Percentiles rank a stretch among this genome's conserved stretches.
phyloP scores from a whole-genome alignment of 2,797 vertebrate species.

The Leptodactylus fallax region DNA sequence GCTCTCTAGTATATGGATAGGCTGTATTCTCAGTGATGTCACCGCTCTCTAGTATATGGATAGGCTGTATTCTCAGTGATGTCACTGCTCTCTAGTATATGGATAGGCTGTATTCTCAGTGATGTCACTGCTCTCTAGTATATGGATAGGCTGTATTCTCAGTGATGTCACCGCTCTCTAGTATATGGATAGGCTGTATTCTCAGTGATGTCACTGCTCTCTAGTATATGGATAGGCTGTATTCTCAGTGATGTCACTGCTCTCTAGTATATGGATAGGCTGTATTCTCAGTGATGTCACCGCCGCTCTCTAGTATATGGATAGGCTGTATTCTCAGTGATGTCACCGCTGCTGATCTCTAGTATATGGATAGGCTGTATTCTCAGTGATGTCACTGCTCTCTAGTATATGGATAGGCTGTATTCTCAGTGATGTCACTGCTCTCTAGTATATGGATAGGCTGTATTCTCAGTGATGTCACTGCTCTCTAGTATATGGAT shows the following conservation, averaged over 20 bases:
- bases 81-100: neutral
- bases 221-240: neutral
- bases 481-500: neutral
- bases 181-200: neutral
- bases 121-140: neutral
- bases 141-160: neutral
- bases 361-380: neutral
- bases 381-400: neutral
- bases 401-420: neutral
- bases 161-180: neutral
- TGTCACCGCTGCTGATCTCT: neutral
- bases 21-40: too few relatives aligned
- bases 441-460: neutral
- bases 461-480: conserved; percentile 24
- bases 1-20: neutral
- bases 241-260: neutral
- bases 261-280: neutral
- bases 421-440: too few relatives aligned
- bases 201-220: neutral
- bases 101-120: neutral
- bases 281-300: too few relatives aligned
- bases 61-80: too few relatives aligned
- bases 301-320: neutral
- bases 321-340: neutral
- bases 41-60: neutral